phyloP scores from a whole-genome alignment of 2,797 vertebrate species.

The Clarias laeviceps region DNA sequence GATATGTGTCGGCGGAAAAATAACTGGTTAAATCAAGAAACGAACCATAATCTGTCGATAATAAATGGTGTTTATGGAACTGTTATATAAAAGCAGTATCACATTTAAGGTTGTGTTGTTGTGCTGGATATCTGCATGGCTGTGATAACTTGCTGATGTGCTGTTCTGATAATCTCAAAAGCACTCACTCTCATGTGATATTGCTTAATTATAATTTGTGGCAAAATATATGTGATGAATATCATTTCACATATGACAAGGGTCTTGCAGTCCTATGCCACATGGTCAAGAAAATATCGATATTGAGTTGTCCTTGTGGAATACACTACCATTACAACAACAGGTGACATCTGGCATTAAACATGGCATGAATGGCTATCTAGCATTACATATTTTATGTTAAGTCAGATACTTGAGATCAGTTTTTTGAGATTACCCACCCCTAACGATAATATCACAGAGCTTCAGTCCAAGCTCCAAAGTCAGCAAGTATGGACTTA shows the following conservation, averaged over 20 bases:
- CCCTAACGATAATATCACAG: neutral
- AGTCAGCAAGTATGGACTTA: constrained; percentile 23
- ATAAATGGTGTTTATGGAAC: no score
- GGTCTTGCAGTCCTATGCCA: neutral
- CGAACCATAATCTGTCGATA: no score
- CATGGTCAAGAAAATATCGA: neutral
- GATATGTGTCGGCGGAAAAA: no score
- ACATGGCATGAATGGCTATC: neutral
- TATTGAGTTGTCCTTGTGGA: neutral
- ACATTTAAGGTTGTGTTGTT: no score
- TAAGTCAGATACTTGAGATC: neutral
- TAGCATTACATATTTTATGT: neutral
- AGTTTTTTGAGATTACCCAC: neutral
- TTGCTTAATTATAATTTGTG: neutral
- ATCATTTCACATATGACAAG: neutral
- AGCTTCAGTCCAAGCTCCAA: neutral
- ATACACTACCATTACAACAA: neutral
- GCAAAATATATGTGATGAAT: neutral
- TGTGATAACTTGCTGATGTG: no score
- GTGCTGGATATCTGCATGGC: no score
- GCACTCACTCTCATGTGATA: no score
- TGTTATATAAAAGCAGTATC: no score
- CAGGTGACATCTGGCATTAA: neutral
- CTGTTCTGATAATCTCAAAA: no score
- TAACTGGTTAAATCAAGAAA: no score